A percentile compares a stretch with the other conserved stretches of the same genome.
Conservation (phyloP, 2,888 invertebrate species). For the Xiphydria camelus region DNA sequence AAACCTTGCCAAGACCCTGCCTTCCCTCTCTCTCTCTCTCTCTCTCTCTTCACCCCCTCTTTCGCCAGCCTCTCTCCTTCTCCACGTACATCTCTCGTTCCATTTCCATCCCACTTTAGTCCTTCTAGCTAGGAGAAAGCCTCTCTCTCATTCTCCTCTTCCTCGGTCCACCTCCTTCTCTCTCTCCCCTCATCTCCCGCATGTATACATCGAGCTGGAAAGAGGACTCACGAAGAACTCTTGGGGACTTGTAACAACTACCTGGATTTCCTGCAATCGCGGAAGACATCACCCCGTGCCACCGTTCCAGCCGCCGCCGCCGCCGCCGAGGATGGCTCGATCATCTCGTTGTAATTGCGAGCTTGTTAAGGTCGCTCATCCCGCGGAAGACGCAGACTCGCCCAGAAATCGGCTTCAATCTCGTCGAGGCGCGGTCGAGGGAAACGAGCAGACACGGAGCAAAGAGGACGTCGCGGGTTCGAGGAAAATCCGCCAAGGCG, state of each 20-base stretch:
- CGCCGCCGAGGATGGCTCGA: constrained; percentile 18
- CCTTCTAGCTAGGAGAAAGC: no score
- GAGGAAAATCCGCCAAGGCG: no score
- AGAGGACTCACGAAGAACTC: constrained; percentile 7
- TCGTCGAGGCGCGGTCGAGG: no score
- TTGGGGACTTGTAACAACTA: constrained; percentile 35
- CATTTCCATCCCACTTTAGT: no score
- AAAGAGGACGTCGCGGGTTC: no score
- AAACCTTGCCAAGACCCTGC: constrained; percentile 6
- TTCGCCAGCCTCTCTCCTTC: constrained; percentile 19
- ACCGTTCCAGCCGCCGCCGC: no score
- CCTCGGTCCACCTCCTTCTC: constrained; percentile 21
- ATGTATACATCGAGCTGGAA: not conserved
- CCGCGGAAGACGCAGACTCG: constrained; percentile 13
- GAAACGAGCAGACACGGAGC: no score
- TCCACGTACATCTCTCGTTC: constrained; percentile 9
- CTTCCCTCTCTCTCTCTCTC: constrained; percentile 13
- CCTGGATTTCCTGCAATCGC: constrained; percentile 30
- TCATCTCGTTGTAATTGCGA: constrained; percentile 33
- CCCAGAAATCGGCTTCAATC: no score
- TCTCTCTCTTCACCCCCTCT: constrained; percentile 13
- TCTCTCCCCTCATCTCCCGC: constrained; percentile 13
- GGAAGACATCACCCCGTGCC: no score
- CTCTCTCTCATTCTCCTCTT: constrained; percentile 22
- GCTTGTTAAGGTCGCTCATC: constrained; percentile 19